Base-by-base conservation (phyloP, 2,888 invertebrate species). In the Zygothrica quintamaculata region DNA sequence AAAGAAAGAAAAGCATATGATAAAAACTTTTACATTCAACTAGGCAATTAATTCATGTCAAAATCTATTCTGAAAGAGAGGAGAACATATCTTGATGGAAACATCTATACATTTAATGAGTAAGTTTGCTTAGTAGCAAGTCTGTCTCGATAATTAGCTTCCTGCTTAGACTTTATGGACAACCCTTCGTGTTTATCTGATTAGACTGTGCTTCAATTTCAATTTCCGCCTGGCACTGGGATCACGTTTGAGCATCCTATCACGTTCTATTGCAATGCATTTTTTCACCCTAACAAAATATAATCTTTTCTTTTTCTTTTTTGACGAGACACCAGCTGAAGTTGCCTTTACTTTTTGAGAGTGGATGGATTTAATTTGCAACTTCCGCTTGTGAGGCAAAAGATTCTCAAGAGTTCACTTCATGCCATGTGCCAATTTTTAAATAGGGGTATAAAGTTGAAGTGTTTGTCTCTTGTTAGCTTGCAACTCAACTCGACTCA, bases 221-320 rank as follows among this genome's bases (percentile, higher is more conserved):
- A 78, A 78, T 78, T 78, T 78, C 84, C 84, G 84, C 47, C 48
- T 44, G 25, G 37, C 50, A 26, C 50, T 39, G 51, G n/a, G 60
- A 57, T 67, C 80, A 80, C 78, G 74, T 76, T 67, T 61, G 74
- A 66, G 77, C 80, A 43, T 36, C 42, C 57, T 77, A 78, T 78
- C 78, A 78, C 84, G 84, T 77, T 80, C 65, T 67, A 53, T 58
- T 59, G 67, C 59, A 69, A 58, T 78, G 72, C 79, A 82, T 74
- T 74, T 60, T 73, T 22, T 46, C 46, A 33, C 46, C 68, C 55
- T 50, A 62, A 36, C 55, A 56, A 62, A 70, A 77, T 76, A 73
- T 65, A 58, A 61, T 47, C 48, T 52, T 62, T 53, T 66, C 61
- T 77, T 84, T 84, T 62, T 53, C 65, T 55, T 77, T 84, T 84